These are phyloP conservation scores for Crocallis elinguaria DNA, from an alignment of 2,888 invertebrate genomes.

Conservation along the genomic window DNA sequence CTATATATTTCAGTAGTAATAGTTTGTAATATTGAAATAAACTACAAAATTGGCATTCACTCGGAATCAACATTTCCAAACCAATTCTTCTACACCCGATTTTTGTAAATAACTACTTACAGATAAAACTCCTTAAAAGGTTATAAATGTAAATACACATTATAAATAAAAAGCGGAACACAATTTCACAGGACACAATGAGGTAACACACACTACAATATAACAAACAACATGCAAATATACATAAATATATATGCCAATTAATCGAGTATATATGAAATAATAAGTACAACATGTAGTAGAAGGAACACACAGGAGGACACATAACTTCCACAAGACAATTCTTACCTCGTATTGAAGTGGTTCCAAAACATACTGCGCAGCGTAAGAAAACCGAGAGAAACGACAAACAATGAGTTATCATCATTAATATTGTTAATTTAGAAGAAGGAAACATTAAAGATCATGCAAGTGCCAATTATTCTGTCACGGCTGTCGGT, in stretches of 20 bases:
- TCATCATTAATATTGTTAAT: conserved; percentile 70
- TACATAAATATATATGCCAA: conserved; percentile 40
- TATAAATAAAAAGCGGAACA: conserved; percentile 84
- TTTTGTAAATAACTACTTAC: conserved; percentile 1
- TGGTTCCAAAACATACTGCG: conserved; percentile 99
- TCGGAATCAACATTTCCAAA: conserved; percentile 33
- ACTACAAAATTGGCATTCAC: neutral
- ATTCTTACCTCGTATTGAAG: conserved; percentile 99
- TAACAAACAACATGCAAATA: conserved; percentile 43
- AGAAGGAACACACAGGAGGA: conserved; percentile 28
- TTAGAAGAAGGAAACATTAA: conserved; percentile 62
- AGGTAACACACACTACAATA: conserved; percentile 38
- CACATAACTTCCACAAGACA: conserved; percentile 43
- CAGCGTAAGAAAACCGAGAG: conserved; percentile 91
- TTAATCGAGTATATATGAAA: conserved; percentile 25
- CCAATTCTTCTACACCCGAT: conserved; percentile 1
- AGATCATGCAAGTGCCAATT: conserved; percentile 72
- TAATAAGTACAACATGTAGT: conserved; percentile 23
- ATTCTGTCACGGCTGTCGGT: conserved; percentile 13
- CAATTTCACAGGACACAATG: conserved; percentile 86
- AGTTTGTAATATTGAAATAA: neutral
- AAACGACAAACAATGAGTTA: conserved; percentile 85
- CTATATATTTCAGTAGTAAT: neutral
- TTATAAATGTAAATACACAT: conserved; percentile 37
- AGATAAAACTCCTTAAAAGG: conserved; percentile 12